Percentiles rank a stretch among this genome's conserved stretches.
phyloP scores from a whole-genome alignment of 1,140 invertebrate species.

The Venustaconcha ellipsiformis region DNA sequence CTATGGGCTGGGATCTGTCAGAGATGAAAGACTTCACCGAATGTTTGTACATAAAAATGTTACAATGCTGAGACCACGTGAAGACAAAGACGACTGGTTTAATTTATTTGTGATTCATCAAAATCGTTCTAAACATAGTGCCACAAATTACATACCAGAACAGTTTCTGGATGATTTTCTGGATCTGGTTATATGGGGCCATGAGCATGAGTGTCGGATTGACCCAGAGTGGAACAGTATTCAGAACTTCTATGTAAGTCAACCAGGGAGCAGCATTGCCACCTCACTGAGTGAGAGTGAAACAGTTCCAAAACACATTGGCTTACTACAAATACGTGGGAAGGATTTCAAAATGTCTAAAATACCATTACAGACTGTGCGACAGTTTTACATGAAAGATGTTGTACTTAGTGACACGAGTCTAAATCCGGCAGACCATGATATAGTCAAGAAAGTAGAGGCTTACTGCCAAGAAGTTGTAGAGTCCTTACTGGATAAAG shows the following conservation, averaged over 20 bases:
- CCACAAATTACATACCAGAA: conserved; percentile 89
- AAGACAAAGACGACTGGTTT: conserved; percentile 84
- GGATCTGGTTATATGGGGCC: conserved; percentile 96
- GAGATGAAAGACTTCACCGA: conserved; percentile 89
- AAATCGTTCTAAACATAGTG: conserved; percentile 81
- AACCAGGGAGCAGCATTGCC: conserved; percentile 95
- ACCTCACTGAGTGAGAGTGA: conserved; percentile 94
- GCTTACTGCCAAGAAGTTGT: conserved; percentile 64
- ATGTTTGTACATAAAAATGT: conserved; percentile 75
- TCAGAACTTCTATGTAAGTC: conserved; percentile 82
- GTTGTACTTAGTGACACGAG: conserved; percentile 68
- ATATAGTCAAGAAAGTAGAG: conserved; percentile 66
- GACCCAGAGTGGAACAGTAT: conserved; percentile 76
- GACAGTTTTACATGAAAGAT: conserved; percentile 79
- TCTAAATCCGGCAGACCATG: conserved; percentile 66
- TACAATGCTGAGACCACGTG: conserved; percentile 77
- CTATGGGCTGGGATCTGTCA: conserved; percentile 94
- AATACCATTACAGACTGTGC: conserved; percentile 85
- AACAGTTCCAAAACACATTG: conserved; percentile 86
- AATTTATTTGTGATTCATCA: conserved; percentile 97
- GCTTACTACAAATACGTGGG: conserved; percentile 78
- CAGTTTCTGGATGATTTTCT: conserved; percentile 86
- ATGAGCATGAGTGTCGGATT: conserved; percentile 96
- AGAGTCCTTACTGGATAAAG: conserved; percentile 58
- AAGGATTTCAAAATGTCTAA: conserved; percentile 79